Evolutionary conservation across 2,113 vertebrate species (phyloP).

Genomic region (Lathamus discolor): DNA sequence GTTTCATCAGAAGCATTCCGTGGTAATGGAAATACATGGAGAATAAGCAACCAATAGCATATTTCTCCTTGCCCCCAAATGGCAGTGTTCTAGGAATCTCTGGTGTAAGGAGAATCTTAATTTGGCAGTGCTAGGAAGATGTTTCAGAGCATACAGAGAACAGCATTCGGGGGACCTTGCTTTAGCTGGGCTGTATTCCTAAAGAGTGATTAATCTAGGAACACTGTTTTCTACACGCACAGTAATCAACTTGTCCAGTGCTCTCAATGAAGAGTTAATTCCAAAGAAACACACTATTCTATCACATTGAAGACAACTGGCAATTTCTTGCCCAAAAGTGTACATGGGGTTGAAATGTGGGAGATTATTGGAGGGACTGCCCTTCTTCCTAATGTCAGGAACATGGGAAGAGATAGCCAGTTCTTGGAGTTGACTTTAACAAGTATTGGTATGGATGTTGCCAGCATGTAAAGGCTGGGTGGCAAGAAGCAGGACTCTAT

Average conservation of each 20-base stretch:
- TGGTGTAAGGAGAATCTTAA: fast-evolving
- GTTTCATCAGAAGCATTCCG: neutral
- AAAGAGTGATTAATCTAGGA: neutral
- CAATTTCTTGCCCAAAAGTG: neutral
- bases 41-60: neutral
- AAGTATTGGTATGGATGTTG: neutral
- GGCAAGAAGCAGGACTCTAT: neutral
- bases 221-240: neutral
- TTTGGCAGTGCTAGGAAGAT: neutral
- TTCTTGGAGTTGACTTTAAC: neutral
- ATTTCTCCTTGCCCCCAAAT: neutral
- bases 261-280: neutral
- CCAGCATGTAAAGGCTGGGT: neutral
- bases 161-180: neutral
- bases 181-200: neutral
- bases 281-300: neutral
- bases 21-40: neutral
- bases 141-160: neutral
- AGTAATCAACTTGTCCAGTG: neutral
- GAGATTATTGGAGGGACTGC: neutral
- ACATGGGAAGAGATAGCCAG: neutral
- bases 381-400: neutral
- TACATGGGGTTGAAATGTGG: neutral
- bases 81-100: neutral
- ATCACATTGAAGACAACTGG: neutral